A percentile compares a stretch with the other conserved stretches of the same genome.
These are phyloP conservation scores for Paracyprichromis sp. DNA, from an alignment of 2,113 vertebrate species.

Conservation along the genomic window DNA sequence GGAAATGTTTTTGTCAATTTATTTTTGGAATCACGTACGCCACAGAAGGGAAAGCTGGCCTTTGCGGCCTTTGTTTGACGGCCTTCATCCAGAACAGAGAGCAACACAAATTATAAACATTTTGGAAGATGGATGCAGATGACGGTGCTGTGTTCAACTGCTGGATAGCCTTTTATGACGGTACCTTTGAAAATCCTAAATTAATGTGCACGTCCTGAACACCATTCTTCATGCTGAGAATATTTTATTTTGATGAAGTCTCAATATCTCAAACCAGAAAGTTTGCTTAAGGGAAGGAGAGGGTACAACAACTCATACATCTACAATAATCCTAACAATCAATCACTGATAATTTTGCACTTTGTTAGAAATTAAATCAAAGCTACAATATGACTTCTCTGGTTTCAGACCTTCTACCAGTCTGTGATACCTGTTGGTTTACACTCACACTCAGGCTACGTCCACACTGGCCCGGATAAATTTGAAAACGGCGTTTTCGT, in stretches of 20 bases:
- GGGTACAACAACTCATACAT: background rate
- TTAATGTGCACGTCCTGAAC: background rate
- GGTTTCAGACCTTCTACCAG: fast-evolving
- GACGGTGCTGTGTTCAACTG: background rate
- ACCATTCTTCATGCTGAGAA: background rate
- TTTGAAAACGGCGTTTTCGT: fast-evolving
- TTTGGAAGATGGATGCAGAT: background rate
- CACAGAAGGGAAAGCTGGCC: background rate
- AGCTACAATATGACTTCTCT: background rate
- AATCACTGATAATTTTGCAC: background rate
- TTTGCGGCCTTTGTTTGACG: background rate
- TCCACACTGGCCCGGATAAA: fast-evolving
- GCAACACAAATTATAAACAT: background rate
- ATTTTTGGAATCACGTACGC: background rate
- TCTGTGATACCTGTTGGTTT: background rate
- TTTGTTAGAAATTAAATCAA: background rate
- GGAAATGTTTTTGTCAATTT: background rate
- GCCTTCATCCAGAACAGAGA: background rate
- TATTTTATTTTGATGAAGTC: background rate
- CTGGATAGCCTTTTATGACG: background rate
- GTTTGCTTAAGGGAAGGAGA: background rate
- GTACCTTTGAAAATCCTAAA: background rate
- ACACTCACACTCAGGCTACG: fast-evolving
- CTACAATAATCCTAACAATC: background rate
- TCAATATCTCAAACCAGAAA: background rate